Evolutionary conservation across 2,797 vertebrate species (phyloP).

Genomic region (Pteropus rufus): DNA sequence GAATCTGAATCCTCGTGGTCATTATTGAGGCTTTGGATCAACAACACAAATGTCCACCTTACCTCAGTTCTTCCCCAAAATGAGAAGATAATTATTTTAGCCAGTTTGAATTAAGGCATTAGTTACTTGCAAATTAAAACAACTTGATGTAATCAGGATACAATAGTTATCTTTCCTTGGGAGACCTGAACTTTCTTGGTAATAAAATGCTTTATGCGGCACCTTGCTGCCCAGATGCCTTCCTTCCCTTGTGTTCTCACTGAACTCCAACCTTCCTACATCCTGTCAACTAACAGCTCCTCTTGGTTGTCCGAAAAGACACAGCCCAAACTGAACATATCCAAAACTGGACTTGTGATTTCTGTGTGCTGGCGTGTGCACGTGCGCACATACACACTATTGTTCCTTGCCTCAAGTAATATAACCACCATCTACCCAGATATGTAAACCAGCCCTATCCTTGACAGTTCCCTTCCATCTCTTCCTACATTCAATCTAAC

Average conservation of each 20-base stretch:
- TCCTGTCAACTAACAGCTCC: not conserved
- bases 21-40: not conserved
- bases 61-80: not conserved
- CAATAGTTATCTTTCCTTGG: not conserved
- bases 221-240: not conserved
- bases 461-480: not conserved
- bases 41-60: not conserved
- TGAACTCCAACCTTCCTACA: not conserved
- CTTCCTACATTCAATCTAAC: not conserved
- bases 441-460: not conserved
- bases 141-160: not conserved
- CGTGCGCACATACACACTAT: not conserved
- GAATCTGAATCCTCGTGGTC: not conserved
- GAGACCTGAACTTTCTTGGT: not conserved
- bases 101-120: not conserved
- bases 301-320: not conserved
- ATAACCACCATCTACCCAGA: not conserved
- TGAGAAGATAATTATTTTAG: not conserved
- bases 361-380: not conserved
- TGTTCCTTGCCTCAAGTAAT: not conserved
- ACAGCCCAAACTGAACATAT: not conserved
- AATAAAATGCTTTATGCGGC: not conserved
- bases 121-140: not conserved
- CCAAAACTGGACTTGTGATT: not conserved
- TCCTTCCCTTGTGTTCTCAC: not conserved